Evolutionary conservation across 2,113 vertebrate genomes (phyloP), one percentile per base, ranked within the genome.

Genomic region (Nicator chloris): DNA sequence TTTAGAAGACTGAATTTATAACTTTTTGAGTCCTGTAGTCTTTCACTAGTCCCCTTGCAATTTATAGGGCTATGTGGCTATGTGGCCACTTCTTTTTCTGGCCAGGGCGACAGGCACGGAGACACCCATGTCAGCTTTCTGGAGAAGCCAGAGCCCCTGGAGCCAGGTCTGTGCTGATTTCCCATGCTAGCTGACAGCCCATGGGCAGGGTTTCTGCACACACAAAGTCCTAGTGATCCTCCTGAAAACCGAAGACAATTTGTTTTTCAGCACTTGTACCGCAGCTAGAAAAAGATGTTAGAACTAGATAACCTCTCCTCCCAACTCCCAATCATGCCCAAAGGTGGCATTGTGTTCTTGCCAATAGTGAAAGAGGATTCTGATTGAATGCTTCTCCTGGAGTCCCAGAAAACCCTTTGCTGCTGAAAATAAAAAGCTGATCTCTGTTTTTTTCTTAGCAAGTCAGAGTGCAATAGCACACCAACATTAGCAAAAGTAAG

Each of bases 261-360:
- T 66, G 8, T 33, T 94, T 89, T 42, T 33, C 57, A 60, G 33
- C 19, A 68, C 18, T 35, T 12, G 7, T 50, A n/a, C 13, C 64
- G 18, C 51, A 87, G 21, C 30, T 60, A 71, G 21, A 27, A 73
- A 57, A 63, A 66, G 8, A 3, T 35, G 37, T n/a, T 40, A 35
- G 51, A 84, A n/a, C 3, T 19, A 56, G 51, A 42, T 24, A 70
- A 56, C 26, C 10, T 69, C 17, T 80, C 17, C 33, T 21, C 22
- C 10, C 4, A 7, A 11, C 16, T 20, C 10, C 6, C 2, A 1
- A 0, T 60, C 37, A 33, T 4, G 61, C 8, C 40, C 61, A 50
- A 81, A 78, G 7, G 19, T 50, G 37, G 14, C 20, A 26, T 40
- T 66, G 23, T 82, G 14, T 13, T 56, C 60, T 64, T 90, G 40